Conservation (phyloP, 1,140 invertebrate genomes). For the Aporrectodea caliginosa region DNA sequence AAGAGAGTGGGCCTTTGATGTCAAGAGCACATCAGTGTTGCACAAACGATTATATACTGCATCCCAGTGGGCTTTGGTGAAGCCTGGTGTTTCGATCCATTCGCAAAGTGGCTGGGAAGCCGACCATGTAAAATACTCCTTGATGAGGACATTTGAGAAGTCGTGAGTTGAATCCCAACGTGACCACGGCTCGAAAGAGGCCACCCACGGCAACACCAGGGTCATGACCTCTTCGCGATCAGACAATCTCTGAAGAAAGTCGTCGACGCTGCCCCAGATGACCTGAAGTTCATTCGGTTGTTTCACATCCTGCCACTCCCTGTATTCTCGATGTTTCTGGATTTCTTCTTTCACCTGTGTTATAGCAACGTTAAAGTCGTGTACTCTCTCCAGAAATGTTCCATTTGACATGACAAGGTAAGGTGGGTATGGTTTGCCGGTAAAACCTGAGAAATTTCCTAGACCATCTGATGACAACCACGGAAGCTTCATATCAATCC, state of each 20-base stretch:
- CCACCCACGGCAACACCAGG: constrained; percentile 16
- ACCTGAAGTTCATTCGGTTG: constrained; percentile 20
- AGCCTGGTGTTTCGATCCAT: constrained; percentile 28
- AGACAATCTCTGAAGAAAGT: constrained; percentile 20
- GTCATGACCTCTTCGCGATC: constrained; percentile 8
- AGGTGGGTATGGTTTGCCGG: neutral
- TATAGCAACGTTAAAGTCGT: constrained; percentile 13
- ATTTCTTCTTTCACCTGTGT: constrained; percentile 20
- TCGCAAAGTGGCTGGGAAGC: constrained; percentile 27
- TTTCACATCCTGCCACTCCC: constrained; percentile 18
- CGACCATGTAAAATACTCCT: constrained; percentile 27
- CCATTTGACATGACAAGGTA: neutral
- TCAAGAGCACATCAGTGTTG: neutral
- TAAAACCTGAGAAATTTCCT: neutral
- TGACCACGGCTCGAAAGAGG: neutral
- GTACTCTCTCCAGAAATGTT: constrained; percentile 18
- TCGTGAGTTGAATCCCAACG: constrained; percentile 14
- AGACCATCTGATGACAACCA: neutral
- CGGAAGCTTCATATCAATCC: neutral
- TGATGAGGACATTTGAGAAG: constrained; percentile 18
- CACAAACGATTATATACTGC: constrained; percentile 32
- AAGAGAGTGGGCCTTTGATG: neutral
- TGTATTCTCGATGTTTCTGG: neutral
- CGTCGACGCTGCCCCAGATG: constrained; percentile 30
- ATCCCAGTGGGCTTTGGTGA: constrained; percentile 33